Evolutionary conservation across 2,113 vertebrate genomes (phyloP).

Genomic region (Poicephalus meyeri): DNA sequence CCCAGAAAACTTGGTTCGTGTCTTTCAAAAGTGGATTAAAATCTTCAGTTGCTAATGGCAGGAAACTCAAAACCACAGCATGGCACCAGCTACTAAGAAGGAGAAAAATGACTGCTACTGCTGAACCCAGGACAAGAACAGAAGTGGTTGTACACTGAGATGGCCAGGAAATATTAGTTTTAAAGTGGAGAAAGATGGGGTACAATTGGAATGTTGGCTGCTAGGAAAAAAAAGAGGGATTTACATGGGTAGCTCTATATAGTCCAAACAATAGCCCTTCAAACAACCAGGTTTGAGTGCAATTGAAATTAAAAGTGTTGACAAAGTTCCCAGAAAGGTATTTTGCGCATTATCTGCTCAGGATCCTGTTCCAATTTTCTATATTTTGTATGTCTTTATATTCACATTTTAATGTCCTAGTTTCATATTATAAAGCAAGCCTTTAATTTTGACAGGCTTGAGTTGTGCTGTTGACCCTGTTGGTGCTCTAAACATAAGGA

Average conservation of each 20-base stretch:
- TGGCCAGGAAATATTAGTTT: background rate
- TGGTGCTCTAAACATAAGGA: background rate
- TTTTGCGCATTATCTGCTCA: background rate
- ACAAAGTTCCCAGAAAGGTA: background rate
- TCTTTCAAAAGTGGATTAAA: too few species aligned
- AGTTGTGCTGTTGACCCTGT: background rate
- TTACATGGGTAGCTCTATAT: fast-evolving
- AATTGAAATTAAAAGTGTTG: background rate
- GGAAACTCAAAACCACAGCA: too few species aligned
- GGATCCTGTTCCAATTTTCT: background rate
- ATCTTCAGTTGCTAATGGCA: too few species aligned
- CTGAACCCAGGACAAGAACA: background rate
- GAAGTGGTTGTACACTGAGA: background rate
- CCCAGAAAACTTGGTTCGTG: too few species aligned
- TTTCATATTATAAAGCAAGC: background rate
- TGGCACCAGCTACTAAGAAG: too few species aligned
- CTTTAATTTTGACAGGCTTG: background rate
- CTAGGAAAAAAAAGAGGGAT: fast-evolving
- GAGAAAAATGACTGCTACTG: too few species aligned
- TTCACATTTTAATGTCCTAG: background rate
- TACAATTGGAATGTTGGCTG: background rate
- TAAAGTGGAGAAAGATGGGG: background rate
- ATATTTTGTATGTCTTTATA: background rate
- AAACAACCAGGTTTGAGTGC: background rate
- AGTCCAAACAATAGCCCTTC: background rate